phyloP scores from a whole-genome alignment of 2,888 invertebrate species.

The Aphodius sticticus region DNA sequence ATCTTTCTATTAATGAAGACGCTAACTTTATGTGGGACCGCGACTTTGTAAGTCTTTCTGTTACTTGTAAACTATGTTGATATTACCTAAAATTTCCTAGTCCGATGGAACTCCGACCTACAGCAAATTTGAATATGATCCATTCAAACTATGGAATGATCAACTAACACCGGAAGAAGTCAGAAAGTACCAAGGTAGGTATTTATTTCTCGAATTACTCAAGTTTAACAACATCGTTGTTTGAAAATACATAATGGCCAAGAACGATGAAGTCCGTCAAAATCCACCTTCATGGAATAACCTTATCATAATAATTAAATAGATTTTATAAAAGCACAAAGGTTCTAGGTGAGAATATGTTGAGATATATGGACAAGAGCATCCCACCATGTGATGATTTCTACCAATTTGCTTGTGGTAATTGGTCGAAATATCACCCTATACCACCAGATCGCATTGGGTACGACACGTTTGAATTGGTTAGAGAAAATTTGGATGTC shows the following conservation, averaged over 20 bases:
- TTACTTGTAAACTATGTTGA: background rate
- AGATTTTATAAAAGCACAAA: conserved; percentile 9
- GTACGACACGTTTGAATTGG: conserved; percentile 90
- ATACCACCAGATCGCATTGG: conserved; percentile 89
- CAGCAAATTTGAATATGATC: conserved; percentile 15
- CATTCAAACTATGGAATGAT: conserved; percentile 30
- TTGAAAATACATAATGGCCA: background rate
- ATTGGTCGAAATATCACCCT: conserved; percentile 84
- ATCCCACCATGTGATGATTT: conserved; percentile 84
- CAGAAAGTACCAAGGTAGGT: conserved; percentile 32
- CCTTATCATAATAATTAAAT: conserved; percentile 6
- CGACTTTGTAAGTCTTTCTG: background rate
- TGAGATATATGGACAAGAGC: conserved; percentile 75
- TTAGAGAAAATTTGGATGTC: conserved; percentile 80
- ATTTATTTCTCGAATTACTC: conserved; percentile 7
- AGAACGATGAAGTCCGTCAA: background rate
- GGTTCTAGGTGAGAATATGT: conserved; percentile 70
- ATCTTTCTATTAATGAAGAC: background rate
- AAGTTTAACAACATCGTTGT: background rate
- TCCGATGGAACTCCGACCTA: background rate
- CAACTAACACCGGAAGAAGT: conserved; percentile 30
- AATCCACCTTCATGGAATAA: background rate
- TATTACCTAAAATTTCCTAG: background rate
- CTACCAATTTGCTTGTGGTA: conserved; percentile 86
- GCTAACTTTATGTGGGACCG: conserved; percentile 12